Evolutionary conservation across 1,140 invertebrate species (phyloP), one percentile per base, ranked within the genome.

Genomic region (Portunus trituberculatus): DNA sequence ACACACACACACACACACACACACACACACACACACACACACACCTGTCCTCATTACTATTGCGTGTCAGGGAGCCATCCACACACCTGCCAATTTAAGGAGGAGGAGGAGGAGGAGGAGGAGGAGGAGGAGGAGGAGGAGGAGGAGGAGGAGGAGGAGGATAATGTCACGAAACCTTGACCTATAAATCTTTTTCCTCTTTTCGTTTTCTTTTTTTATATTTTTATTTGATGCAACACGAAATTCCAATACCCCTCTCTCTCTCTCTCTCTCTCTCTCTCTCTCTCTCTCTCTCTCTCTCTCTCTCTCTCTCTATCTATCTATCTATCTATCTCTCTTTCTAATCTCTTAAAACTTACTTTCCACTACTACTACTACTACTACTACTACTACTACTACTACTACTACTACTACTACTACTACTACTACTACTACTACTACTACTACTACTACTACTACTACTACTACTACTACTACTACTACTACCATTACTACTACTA

Each of bases 11-110:
- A 89, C 45, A 89, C 45, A 89, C 45, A 89, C 45, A 48, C 45
- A 45, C 45, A 89, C 87, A 89, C 45, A 89, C 87, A 89, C 87
- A 89, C 87, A 89, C 32, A 89, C 87, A 89, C 87, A 89, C 87
- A 89, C 87, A 89, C 87, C 14, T 31, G 31, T 29, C 4, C n/a
- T 84, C 28, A 29, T 84, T 84, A 29, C 10, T 16, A 20, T 16
- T 84, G 83, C 25, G 32, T n/a, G 32, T 45, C 87, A 89, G 14
- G 31, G 0, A 45, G 0, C 39, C 46, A 59, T 59, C 52, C 10
- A 59, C 12, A 12, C 52, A 59, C 52, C 52, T 59, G 52, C 52
- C 52, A 59, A 59, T n/a, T n/a, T 7, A 88, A 25, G n/a, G 67
- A 84, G 76, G 39, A 93, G 76, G 82, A 25, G 76, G 39, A 48